Percentiles rank a stretch among this genome's conserved stretches.
Evolutionary conservation across 2,113 vertebrate species (phyloP).

Genomic region (Sporophila hypoxantha): DNA sequence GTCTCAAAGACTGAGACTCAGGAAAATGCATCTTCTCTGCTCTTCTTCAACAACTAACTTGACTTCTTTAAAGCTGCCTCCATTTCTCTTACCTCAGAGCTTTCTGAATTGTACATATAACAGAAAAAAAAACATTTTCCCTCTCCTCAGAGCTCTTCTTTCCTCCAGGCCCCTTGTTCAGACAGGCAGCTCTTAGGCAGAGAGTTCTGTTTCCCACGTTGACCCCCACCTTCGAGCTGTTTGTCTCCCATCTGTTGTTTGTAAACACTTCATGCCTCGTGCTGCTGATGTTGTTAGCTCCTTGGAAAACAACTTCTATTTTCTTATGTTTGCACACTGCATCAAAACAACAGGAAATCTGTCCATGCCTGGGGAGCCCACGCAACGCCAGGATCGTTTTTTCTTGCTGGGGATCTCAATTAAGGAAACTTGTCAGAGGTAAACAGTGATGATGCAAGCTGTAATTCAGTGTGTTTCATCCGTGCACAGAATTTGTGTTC

Average conservation of each 20-base stretch:
- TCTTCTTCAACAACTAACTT: background rate
- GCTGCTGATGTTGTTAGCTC: conserved; percentile 27
- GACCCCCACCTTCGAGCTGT: conserved; percentile 5
- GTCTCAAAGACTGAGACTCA: background rate
- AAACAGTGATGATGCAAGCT: background rate
- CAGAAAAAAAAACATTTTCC: background rate
- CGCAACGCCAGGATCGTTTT: background rate
- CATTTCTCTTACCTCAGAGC: background rate
- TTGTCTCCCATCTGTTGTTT: conserved; percentile 47
- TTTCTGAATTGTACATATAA: background rate
- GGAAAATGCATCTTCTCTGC: background rate
- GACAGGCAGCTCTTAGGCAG: background rate
- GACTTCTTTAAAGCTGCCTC: background rate
- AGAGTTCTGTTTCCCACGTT: background rate
- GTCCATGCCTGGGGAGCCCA: background rate
- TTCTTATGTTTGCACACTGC: conserved; percentile 1
- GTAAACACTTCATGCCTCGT: conserved; percentile 19
- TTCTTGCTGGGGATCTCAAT: background rate
- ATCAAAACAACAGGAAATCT: conserved; percentile 16
- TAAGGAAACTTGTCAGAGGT: background rate
- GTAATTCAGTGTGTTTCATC: background rate
- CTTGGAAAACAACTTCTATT: conserved; percentile 7
- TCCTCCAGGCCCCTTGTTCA: background rate
- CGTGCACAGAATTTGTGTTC: background rate
- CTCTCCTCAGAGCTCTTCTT: background rate